These are phyloP conservation scores for Rhynchophorus ferrugineus DNA, from an alignment of 1,140 invertebrate genomes.

Conservation along the genomic window DNA sequence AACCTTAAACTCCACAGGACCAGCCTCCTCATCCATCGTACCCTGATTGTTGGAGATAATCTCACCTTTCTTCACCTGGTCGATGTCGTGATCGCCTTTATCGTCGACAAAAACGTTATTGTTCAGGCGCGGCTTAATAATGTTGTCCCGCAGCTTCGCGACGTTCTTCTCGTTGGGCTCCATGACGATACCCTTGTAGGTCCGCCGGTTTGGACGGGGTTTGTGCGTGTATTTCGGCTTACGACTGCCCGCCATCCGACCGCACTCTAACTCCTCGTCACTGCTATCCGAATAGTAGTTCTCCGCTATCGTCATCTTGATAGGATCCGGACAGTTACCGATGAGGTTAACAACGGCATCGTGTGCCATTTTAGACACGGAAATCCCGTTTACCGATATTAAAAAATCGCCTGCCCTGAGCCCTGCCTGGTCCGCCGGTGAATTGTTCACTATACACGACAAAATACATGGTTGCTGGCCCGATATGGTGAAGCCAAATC, in stretches of 20 bases:
- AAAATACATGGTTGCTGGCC: slow-evolving; percentile 86
- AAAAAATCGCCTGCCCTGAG: slow-evolving; percentile 85
- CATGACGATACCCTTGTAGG: slow-evolving; percentile 21
- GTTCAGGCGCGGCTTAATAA: slow-evolving; percentile 7
- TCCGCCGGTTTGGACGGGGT: slow-evolving; percentile 23
- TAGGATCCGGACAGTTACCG: slow-evolving; percentile 68
- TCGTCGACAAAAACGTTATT: slow-evolving; percentile 12
- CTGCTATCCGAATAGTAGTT: slow-evolving; percentile 83
- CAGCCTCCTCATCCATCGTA: slow-evolving; percentile 44
- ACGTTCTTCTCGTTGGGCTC: slow-evolving; percentile 22
- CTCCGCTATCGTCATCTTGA: slow-evolving; percentile 79
- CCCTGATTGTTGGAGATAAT: slow-evolving; percentile 21
- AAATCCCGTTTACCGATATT: slow-evolving; percentile 82
- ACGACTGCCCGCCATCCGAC: slow-evolving; percentile 44
- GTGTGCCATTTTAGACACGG: slow-evolving; percentile 81
- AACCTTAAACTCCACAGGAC: slow-evolving; percentile 67
- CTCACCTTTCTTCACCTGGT: slow-evolving; percentile 1
- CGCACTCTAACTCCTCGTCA: slow-evolving; percentile 58
- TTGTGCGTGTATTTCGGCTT: slow-evolving; percentile 58
- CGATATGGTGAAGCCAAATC: slow-evolving; percentile 90
- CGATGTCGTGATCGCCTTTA: neutral
- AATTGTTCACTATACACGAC: slow-evolving; percentile 77
- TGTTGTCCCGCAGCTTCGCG: slow-evolving; percentile 10
- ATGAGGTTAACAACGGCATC: slow-evolving; percentile 89
- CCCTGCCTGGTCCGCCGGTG: slow-evolving; percentile 77